Evolutionary conservation across 2,113 vertebrate genomes (phyloP).

Genomic region (Spilogale gracilis): DNA sequence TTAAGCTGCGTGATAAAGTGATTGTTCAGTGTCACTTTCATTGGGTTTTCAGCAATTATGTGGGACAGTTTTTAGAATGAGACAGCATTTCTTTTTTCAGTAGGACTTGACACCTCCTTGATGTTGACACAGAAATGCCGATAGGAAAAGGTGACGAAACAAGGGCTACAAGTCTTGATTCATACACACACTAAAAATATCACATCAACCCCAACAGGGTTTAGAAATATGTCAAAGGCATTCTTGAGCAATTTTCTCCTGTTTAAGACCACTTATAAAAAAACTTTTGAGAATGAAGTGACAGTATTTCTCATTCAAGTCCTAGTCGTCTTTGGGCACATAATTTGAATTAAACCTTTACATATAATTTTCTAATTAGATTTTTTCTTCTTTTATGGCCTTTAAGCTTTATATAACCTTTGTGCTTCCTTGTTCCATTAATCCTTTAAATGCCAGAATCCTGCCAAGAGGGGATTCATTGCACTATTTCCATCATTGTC

Average conservation of each 20-base stretch:
- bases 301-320: not conserved
- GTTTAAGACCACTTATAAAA: slow-evolving; percentile 23
- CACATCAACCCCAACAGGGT: not conserved
- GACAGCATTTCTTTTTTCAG: slow-evolving; percentile 53
- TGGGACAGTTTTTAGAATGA: slow-evolving; percentile 72
- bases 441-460: slow-evolving; percentile 60
- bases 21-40: slow-evolving; percentile 79
- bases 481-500: slow-evolving; percentile 60
- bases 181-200: slow-evolving; percentile 53
- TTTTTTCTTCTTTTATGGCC: not conserved
- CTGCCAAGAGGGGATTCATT: not conserved
- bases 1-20: slow-evolving; percentile 79
- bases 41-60: slow-evolving; percentile 80
- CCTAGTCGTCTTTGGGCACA: not conserved
- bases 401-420: slow-evolving; percentile 67
- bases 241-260: slow-evolving; percentile 28
- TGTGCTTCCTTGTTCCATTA: slow-evolving; percentile 60
- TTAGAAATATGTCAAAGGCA: slow-evolving; percentile 28
- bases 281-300: slow-evolving; percentile 7
- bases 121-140: slow-evolving; percentile 78
- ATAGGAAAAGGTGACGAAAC: slow-evolving; percentile 61
- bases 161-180: slow-evolving; percentile 63
- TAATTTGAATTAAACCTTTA: slow-evolving; percentile 54
- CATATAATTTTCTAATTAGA: slow-evolving; percentile 65
- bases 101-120: slow-evolving; percentile 78